Base-by-base conservation (phyloP, 35 echinoderm and acorn worm species). In the Apostichopus japonicus region DNA sequence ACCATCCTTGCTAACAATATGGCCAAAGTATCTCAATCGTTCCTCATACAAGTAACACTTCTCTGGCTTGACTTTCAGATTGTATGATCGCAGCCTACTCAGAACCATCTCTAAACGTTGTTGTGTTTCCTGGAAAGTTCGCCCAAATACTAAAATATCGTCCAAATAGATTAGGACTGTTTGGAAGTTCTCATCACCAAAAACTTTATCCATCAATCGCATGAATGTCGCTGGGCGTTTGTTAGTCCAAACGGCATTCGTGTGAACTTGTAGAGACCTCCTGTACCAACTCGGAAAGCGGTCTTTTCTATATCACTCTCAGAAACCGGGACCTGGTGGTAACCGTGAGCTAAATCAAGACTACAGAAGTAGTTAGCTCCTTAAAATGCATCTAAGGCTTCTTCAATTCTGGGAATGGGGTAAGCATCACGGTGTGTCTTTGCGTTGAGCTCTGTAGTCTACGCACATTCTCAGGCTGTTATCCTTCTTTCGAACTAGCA, bases 71-170 rank as follows among this genome's bases (percentile, higher is more conserved):
- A 52, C 51, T 44, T 52, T 33, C 51, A 80, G 0, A 44, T 80
- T 23, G 78, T 52, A 80, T 44, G n/a, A 25, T 25, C 13, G 6
- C 17, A 54, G 54, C 44, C 79, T 56, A 3, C 13, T 19, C 59
- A 94, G 53, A 9, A 97, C 86, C 80, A 86, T 82, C 19, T 94
- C 93, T 15, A 94, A 65, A 23, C 95, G 59, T 4, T 77, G 55
- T 54, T 94, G n/a, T 44, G 81, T 91, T 71, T 96, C 93, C 23
- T 96, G 90, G 51, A 90, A 94, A 5, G 65, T 92, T 6, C 13
- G 57, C 10, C 87, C 89, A 92, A 96, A 96, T 11, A 96, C 73
- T 8, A 96, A 61, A 25, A 94, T 96, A 24, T 96, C 95, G 65
- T 93, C 90, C 33, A 94, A 33, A 44, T 94, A 94, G 4, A 94